A percentile compares a stretch with the other conserved stretches of the same genome.
Conservation (phyloP, 1,140 invertebrate species). For the Mesaphorura yosii region DNA sequence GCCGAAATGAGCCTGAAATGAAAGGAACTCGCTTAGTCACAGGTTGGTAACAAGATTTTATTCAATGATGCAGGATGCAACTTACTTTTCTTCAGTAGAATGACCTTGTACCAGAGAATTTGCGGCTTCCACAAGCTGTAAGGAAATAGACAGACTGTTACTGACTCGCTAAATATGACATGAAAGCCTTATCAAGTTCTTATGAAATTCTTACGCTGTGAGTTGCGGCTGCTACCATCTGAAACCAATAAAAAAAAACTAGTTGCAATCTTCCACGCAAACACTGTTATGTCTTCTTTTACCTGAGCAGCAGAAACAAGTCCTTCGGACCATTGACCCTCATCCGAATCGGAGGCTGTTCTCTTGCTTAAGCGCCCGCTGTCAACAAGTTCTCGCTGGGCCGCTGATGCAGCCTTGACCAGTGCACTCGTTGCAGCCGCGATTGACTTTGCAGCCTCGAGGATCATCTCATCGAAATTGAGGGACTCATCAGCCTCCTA, state of each 20-base stretch:
- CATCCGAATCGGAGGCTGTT: slow-evolving; percentile 71
- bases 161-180: neutral
- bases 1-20: slow-evolving; percentile 67
- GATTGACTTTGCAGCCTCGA: slow-evolving; percentile 96
- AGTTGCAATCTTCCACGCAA: neutral
- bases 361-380: slow-evolving; percentile 63
- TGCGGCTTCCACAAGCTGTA: slow-evolving; percentile 78
- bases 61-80: neutral
- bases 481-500: slow-evolving; percentile 83
- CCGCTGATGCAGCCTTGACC: slow-evolving; percentile 89
- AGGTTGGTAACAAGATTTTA: neutral
- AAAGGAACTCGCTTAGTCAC: too few relatives aligned
- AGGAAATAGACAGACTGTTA: neutral
- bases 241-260: slow-evolving; percentile 41
- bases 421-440: slow-evolving; percentile 90
- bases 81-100: slow-evolving; percentile 74
- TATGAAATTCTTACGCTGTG: slow-evolving; percentile 51
- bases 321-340: slow-evolving; percentile 98
- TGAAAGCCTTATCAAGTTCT: neutral
- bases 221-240: slow-evolving; percentile 83
- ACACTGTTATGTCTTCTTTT: neutral
- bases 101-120: slow-evolving; percentile 92
- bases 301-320: slow-evolving; percentile 81
- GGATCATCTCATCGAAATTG: slow-evolving; percentile 98
- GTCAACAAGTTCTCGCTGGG: slow-evolving; percentile 85